Base-by-base conservation (phyloP, 2,888 invertebrate species). In the Nomada ruficornis region DNA sequence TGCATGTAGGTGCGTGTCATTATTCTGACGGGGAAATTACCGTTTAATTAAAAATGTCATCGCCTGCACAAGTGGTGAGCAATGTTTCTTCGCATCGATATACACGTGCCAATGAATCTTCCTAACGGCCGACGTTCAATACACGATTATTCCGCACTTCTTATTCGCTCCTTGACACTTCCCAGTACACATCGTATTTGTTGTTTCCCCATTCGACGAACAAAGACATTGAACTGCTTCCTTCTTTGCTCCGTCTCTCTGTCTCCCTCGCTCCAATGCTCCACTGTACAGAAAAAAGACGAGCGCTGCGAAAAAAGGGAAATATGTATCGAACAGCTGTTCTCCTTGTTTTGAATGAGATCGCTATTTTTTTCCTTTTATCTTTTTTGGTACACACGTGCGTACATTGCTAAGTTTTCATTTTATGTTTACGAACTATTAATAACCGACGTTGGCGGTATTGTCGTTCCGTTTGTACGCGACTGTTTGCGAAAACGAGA, bases 41-140 rank as follows among this genome's bases (percentile, higher is more conserved):
- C 15, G 26, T 63, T 62, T 68, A 29, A 54, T 65, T 60, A 9
- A 79, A 79, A 71, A 88, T 88, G 88, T 87, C 88, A 82, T 88
- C 88, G 64, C 86, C 88, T 60, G 80, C 84, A 57, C 88, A 88
- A 86, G 88, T 88, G 83, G 85, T 89, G 70, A 80, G 82, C 74
- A 64, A 72, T 52, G 44, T 59, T 65, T 57, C 26, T 57, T 50
- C 36, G 50, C 47, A 62, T 70, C 44, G 59, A 67, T 73, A 29
- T 44, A 36, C 11, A 23, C 15, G 23, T 60, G 60, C 55, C 26
- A n/a, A 15, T 54, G 10, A 44, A 11, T 47, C 7, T 29, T 44
- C 23, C n/a, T 42, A 2, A 62, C 44, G 42, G 13, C 15, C 50
- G 26, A 36, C 20, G 9, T 64, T 76, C 13, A 54, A 67, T 76